These are phyloP conservation scores for Gastracanthus pulcherrimus DNA, from an alignment of 2,888 invertebrate species.

Conservation along the genomic window DNA sequence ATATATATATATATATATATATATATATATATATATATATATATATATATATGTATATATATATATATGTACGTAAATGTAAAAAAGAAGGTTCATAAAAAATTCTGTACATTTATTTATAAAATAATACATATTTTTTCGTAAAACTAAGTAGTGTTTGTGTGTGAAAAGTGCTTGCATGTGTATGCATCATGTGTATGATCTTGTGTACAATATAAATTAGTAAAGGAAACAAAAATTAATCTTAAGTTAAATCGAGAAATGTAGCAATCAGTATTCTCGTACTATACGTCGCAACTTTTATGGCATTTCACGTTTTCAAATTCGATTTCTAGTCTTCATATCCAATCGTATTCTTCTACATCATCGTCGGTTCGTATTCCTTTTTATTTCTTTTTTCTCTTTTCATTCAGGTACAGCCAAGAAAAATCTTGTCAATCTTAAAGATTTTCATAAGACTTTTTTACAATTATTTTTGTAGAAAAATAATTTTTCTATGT, in stretches of 20 bases:
- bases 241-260: constrained; percentile 54
- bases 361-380: neutral
- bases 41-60: neutral
- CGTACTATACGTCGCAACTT: constrained; percentile 46
- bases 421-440: constrained; percentile 33
- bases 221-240: constrained; percentile 51
- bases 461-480: constrained; percentile 33
- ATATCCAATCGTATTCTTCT: constrained; percentile 8
- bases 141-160: constrained; percentile 51
- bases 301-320: constrained; percentile 57
- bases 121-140: constrained; percentile 63
- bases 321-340: constrained; percentile 19
- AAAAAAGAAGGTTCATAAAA: constrained; percentile 49
- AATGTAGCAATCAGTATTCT: constrained; percentile 36
- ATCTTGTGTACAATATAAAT: constrained; percentile 57
- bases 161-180: constrained; percentile 49
- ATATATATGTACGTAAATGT: constrained; percentile 1
- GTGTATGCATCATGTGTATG: constrained; percentile 47
- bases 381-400: neutral
- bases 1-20: too few species aligned
- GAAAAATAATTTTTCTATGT: constrained; percentile 23
- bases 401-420: constrained; percentile 35
- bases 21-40: too few species aligned
- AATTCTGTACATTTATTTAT: constrained; percentile 76
- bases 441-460: constrained; percentile 17